Conservation (phyloP, 1,140 invertebrate genomes). For the Rhagoletis pomonella region DNA sequence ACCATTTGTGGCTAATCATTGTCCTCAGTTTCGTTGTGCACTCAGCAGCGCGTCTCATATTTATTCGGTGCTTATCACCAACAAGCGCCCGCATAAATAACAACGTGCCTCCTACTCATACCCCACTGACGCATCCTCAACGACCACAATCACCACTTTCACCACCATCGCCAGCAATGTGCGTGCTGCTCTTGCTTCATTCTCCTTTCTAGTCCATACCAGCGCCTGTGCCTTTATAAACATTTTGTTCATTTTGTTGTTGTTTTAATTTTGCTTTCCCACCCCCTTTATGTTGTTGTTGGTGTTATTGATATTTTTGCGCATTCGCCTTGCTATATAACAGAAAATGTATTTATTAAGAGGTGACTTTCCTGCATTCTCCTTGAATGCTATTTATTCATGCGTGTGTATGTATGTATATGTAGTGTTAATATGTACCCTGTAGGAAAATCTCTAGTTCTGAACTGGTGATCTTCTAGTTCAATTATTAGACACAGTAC, state of each 20-base stretch:
- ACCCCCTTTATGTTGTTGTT: not conserved
- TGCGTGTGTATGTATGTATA: constrained; percentile 43
- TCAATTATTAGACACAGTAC: too few species aligned
- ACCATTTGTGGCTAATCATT: not conserved
- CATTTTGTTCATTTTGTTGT: not conserved
- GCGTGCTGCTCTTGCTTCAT: not conserved
- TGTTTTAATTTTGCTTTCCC: not conserved
- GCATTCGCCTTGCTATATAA: constrained; percentile 13
- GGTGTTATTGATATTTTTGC: not conserved
- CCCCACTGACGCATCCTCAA: not conserved
- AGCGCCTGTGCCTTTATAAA: not conserved
- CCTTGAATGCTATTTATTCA: constrained; percentile 64
- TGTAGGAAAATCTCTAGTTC: not conserved
- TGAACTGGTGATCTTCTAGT: too few species aligned
- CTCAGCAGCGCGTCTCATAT: too few species aligned
- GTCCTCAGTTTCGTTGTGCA: not conserved
- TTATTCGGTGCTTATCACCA: not conserved
- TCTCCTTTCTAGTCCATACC: not conserved
- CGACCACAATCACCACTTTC: constrained; percentile 4
- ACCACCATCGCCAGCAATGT: not conserved
- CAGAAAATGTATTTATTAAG: constrained; percentile 61
- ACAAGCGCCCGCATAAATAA: not conserved
- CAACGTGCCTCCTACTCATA: constrained; percentile 1
- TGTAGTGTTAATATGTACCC: constrained; percentile 18
- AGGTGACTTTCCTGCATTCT: constrained; percentile 70